Percentiles rank a stretch among this genome's conserved stretches.
These are phyloP conservation scores for Phenganax marumi DNA, from an alignment of 92 coral and sea anemone genomes.

Conservation along the genomic window DNA sequence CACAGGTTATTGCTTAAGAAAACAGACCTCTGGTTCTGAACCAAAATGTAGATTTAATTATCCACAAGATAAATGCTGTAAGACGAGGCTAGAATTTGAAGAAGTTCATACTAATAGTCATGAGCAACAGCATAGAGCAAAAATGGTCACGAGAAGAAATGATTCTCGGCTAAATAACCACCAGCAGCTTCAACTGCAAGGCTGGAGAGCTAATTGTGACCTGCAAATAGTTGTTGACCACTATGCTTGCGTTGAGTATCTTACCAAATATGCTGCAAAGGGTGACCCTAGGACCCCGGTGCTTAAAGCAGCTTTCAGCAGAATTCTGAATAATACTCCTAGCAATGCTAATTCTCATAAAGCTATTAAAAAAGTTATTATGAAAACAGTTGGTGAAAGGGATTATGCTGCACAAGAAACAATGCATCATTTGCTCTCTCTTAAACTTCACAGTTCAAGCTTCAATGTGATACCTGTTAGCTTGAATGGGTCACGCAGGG, in stretches of 20 bases:
- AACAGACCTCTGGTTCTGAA: constrained; percentile 57
- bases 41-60: constrained; percentile 70
- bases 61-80: constrained; percentile 62
- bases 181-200: constrained; percentile 72
- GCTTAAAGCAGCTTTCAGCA: constrained; percentile 66
- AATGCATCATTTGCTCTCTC: constrained; percentile 65
- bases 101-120: constrained; percentile 61
- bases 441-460: constrained; percentile 54
- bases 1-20: constrained; percentile 66
- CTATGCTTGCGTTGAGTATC: constrained; percentile 74
- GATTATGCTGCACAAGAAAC: constrained; percentile 82
- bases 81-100: constrained; percentile 71
- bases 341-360: constrained; percentile 55
- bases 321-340: constrained; percentile 51
- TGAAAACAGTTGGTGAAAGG: constrained; percentile 75
- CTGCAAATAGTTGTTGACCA: constrained; percentile 70
- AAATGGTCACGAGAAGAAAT: constrained; percentile 70
- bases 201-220: constrained; percentile 80
- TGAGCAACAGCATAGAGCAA: constrained; percentile 63
- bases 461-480: constrained; percentile 22
- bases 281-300: constrained; percentile 66
- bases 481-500: constrained; percentile 63
- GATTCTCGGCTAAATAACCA: constrained; percentile 67
- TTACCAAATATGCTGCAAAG: constrained; percentile 73
- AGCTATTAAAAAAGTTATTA: constrained; percentile 59